Evolutionary conservation across 2,888 invertebrate genomes (phyloP).

Genomic region (Drosophila nr. perissopoda): DNA sequence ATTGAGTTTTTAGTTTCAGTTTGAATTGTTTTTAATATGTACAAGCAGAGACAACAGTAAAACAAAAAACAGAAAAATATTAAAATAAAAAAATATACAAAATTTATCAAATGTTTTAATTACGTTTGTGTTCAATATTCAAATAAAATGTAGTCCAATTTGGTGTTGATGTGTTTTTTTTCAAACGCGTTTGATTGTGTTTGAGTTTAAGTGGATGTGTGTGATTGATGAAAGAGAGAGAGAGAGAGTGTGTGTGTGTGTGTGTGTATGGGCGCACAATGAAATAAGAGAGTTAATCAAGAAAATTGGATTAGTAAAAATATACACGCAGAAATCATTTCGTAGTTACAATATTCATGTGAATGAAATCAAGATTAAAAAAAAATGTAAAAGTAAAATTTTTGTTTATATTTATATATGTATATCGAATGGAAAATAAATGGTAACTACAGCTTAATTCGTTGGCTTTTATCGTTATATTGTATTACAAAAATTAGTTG

Average conservation of each 20-base stretch:
- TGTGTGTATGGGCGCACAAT: slow-evolving; percentile 59
- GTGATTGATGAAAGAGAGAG: slow-evolving; percentile 24
- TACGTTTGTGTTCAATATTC: slow-evolving; percentile 24
- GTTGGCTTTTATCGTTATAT: slow-evolving; percentile 51
- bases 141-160: slow-evolving; percentile 44
- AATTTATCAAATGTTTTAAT: slow-evolving; percentile 22
- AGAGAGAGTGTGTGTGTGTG: slow-evolving; percentile 5
- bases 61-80: neutral
- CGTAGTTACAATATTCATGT: slow-evolving; percentile 43
- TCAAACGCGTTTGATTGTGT: slow-evolving; percentile 62
- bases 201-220: slow-evolving; percentile 11
- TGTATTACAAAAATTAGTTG: slow-evolving; percentile 42
- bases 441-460: slow-evolving; percentile 45
- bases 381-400: slow-evolving; percentile 29
- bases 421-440: slow-evolving; percentile 42
- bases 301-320: slow-evolving; percentile 78
- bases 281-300: slow-evolving; percentile 78
- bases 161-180: slow-evolving; percentile 43
- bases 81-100: neutral
- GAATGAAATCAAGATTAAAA: slow-evolving; percentile 40
- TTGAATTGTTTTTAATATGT: slow-evolving; percentile 20
- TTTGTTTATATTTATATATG: slow-evolving; percentile 6
- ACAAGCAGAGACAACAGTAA: slow-evolving; percentile 39
- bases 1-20: slow-evolving; percentile 21
- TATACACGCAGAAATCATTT: slow-evolving; percentile 53